Evolutionary conservation across 2,113 vertebrate genomes (phyloP), one percentile per base, ranked within the genome.

Genomic region (Jaculus jaculus): DNA sequence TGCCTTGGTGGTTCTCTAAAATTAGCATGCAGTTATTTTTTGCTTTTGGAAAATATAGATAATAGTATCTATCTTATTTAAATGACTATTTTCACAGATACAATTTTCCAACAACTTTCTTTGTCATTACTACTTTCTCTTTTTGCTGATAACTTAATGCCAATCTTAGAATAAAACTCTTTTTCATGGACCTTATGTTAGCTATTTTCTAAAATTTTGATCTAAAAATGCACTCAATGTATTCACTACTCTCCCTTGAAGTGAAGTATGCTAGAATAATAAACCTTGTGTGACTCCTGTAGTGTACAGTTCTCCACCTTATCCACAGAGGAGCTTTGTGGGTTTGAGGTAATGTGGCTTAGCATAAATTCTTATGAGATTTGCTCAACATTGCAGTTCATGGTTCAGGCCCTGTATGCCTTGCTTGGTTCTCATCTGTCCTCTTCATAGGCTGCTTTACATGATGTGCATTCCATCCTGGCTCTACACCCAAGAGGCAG

Each of bases 191-290:
- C 65, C 47, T 80, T 69, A 20, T 17, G 34, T 82, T 54, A 54
- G 54, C 54, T 84, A 3, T 71, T 91, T 84, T 79, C 84, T 89
- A 68, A 66, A 90, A 84, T 85, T 71, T 51, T 84, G 68, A 58
- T 28, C 74, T 61, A 60, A 72, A 61, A 82, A 34, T 21, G 16
- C 9, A 85, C 34, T 61, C 30, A 63, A 1, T n/a, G 4, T 71
- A 71, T 13, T 83, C n/a, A 61, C 61, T 66, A 11, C 6, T 72
- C 28, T 82, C 12, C 18, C 17, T 88, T 80, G 21, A 65, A 42
- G 91, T 89, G 78, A 92, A 23, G 1, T 20, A 16, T 9, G 30
- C 65, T 39, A 37, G 85, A 74, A 72, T 58, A 80, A 51, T 60
- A 39, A 37, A 88, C 0, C 1, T 11, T 58, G 1, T 69, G 16